phyloP scores from a whole-genome alignment of 2,113 vertebrate species.

The Nothocercus nigrocapillus region DNA sequence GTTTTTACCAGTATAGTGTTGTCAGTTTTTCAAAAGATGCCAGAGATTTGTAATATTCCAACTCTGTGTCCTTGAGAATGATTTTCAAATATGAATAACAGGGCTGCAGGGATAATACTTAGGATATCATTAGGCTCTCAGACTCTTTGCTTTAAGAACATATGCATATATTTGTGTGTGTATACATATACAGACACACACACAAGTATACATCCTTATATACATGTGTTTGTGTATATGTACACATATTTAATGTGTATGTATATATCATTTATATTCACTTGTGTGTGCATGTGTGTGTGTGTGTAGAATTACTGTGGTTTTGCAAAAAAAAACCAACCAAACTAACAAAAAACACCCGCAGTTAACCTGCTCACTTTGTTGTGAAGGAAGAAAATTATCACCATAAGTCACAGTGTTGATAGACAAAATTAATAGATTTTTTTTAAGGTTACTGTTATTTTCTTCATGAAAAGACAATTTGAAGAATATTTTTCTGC shows the following conservation, averaged over 20 bases:
- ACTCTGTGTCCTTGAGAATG: background rate
- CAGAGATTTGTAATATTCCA: background rate
- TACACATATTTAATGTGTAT: no score
- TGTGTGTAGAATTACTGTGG: background rate
- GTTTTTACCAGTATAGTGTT: background rate
- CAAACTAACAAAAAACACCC: no score
- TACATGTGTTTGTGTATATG: no score
- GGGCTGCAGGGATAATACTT: background rate
- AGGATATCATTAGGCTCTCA: background rate
- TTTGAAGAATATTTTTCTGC: background rate
- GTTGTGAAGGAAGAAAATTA: background rate
- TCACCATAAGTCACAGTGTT: background rate
- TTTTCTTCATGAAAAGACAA: background rate
- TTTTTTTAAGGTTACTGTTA: background rate
- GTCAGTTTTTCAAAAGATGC: background rate
- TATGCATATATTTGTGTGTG: no score
- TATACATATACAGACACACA: background rate
- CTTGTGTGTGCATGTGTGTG: no score
- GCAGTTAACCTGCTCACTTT: background rate
- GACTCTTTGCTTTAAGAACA: background rate
- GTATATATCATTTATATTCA: no score
- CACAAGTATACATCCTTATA: no score
- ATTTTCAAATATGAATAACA: background rate
- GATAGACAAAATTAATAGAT: background rate
- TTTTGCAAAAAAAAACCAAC: background rate